These are phyloP conservation scores for Drosophila emarginata DNA, from an alignment of 2,888 invertebrate species.

Conservation along the genomic window DNA sequence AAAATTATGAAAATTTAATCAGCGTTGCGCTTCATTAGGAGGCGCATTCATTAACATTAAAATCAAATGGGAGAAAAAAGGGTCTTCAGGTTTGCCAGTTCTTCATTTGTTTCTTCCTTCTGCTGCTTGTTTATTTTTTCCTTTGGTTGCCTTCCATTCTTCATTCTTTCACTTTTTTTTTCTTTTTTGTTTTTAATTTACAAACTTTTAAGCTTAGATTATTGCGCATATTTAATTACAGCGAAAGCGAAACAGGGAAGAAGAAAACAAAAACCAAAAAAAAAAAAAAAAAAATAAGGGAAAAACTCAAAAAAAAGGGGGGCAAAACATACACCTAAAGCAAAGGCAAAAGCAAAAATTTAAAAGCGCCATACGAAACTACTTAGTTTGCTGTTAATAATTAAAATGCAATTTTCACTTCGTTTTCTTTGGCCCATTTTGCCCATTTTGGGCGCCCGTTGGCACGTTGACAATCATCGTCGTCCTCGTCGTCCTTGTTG, in stretches of 20 bases:
- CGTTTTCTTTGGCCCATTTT: slow-evolving; percentile 42
- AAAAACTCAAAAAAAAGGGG: slow-evolving; percentile 37
- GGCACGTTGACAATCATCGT: slow-evolving; percentile 10
- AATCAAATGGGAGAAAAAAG: slow-evolving; percentile 37
- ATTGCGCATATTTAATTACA: slow-evolving; percentile 75
- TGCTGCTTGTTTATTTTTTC: background rate
- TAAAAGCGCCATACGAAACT: slow-evolving; percentile 60
- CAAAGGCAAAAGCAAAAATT: slow-evolving; percentile 41
- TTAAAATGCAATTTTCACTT: slow-evolving; percentile 76
- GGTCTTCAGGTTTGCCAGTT: slow-evolving; percentile 25
- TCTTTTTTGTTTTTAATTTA: slow-evolving; percentile 54
- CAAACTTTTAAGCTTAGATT: slow-evolving; percentile 73
- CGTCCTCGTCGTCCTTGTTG: slow-evolving; percentile 24
- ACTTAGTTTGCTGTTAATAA: slow-evolving; percentile 75
- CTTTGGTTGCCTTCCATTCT: background rate
- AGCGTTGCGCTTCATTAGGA: slow-evolving; percentile 69
- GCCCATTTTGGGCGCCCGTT: slow-evolving; percentile 1
- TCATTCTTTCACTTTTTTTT: background rate
- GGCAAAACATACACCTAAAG: slow-evolving; percentile 35
- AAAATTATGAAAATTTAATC: slow-evolving; percentile 75
- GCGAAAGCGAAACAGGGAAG: slow-evolving; percentile 24
- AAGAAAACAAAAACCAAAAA: slow-evolving; percentile 5
- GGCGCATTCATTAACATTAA: slow-evolving; percentile 65
- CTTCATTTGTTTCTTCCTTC: slow-evolving; percentile 29
- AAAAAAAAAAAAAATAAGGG: slow-evolving; percentile 33